Evolutionary conservation across 2,113 vertebrate genomes (phyloP), one percentile per base, ranked within the genome.

Genomic region (Beaufortia kweichowensis): DNA sequence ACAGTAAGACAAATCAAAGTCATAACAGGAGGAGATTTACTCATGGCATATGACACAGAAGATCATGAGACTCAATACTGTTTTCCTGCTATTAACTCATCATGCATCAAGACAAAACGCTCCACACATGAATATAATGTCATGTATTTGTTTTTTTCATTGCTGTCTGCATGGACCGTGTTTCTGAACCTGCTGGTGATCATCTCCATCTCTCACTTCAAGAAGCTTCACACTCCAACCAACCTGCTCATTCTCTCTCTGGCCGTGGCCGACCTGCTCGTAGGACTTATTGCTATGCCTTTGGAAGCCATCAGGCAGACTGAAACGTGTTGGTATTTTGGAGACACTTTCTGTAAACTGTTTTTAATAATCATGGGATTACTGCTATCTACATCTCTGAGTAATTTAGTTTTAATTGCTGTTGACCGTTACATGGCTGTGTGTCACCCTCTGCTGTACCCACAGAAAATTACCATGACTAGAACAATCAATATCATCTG

Each of bases 281-380:
- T 88, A 0, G 88, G 87, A 59, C 74, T 87, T 41, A 26, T 94
- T 70, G 26, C 95, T 74, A 94, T 95, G 93, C 93, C 95, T 6
- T 90, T 90, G 33, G 94, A 85, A 9, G 75, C 39, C 0, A 4
- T 79, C 0, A 56, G 57, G 0, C 56, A 84, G 4, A 78, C 77
- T 35, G 82, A 84, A 29, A 61, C 63, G 17, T 91, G 88, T 73
- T 91, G 90, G 88, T 68, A 85, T 41, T 79, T 87, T 53, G 85
- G 85, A 0, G 53, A 86, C 1, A 6, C 79, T 50, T 59, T 81
- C 43, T 90, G 88, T 9, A 70, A 67, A 43, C 21, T 88, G 59
- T 85, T 7, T 46, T 23, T 62, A 57, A 65, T 83, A 7, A 19
- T 77, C 0, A 69, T n/a, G 66, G 88, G 84, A 71, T 69, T 65